Conservation (phyloP, 92 coral and sea anemone species). For the Porites evermanni region DNA sequence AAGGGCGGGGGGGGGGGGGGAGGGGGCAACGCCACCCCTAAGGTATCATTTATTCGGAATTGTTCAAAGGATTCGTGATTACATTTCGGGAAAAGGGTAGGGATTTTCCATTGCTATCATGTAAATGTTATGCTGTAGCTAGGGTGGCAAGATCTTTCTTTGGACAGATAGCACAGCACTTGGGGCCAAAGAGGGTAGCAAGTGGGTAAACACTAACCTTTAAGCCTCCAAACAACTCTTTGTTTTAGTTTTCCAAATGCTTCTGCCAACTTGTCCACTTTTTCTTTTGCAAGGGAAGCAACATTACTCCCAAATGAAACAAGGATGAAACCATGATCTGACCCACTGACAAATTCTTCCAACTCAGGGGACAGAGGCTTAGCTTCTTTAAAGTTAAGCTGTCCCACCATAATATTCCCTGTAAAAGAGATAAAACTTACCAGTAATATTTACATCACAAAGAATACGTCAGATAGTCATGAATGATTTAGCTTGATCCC, state of each 20-base stretch:
- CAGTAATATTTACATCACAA: not conserved
- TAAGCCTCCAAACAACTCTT: conserved; percentile 46
- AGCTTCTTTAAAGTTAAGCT: not conserved
- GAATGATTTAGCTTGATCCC: too few species aligned
- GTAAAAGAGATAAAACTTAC: not conserved
- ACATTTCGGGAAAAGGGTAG: too few species aligned
- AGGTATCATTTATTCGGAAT: too few species aligned
- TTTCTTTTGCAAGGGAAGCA: not conserved
- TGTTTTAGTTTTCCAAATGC: conserved; percentile 41
- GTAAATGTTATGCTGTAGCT: too few species aligned
- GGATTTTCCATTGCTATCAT: too few species aligned
- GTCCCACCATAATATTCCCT: conserved; percentile 43
- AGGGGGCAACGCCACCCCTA: not conserved
- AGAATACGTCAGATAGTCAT: too few species aligned
- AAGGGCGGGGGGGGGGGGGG: too few species aligned
- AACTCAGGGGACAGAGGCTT: conserved; percentile 24
- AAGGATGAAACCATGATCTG: conserved; percentile 25
- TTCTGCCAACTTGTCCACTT: conserved; percentile 26
- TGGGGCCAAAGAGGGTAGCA: too few species aligned
- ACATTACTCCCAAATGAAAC: conserved; percentile 31
- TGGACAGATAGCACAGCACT: too few species aligned
- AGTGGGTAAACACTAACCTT: not conserved
- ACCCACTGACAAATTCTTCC: conserved; percentile 20
- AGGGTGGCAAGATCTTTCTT: too few species aligned
- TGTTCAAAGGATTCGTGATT: too few species aligned